Conservation (phyloP, 2,888 invertebrate genomes). For the Cephonodes hylas region DNA sequence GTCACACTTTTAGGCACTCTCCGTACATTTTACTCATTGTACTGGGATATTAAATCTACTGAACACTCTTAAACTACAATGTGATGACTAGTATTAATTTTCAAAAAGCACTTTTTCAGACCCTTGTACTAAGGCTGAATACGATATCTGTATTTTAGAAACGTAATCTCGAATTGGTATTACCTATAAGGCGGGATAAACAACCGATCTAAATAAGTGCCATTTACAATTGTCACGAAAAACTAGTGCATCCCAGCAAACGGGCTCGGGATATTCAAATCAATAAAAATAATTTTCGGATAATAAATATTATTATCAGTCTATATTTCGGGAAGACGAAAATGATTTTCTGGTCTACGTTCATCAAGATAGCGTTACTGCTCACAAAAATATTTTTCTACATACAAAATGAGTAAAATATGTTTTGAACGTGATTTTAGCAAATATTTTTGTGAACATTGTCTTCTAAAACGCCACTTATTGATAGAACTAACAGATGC, state of each 20-base stretch:
- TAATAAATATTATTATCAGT: conserved; percentile 47
- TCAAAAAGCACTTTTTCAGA: conserved; percentile 72
- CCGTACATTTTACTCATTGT: conserved; percentile 56
- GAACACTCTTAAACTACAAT: conserved; percentile 65
- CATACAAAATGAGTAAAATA: neutral
- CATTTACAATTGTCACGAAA: conserved; percentile 55
- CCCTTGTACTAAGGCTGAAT: conserved; percentile 23
- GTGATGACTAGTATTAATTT: conserved; percentile 36
- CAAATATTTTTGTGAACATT: neutral
- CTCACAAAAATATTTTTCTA: neutral
- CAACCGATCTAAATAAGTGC: conserved; percentile 67
- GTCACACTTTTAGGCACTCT: conserved; percentile 75
- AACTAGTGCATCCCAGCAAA: conserved; percentile 77
- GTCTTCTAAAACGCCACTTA: neutral
- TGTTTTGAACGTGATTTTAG: neutral
- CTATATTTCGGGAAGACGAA: conserved; percentile 72
- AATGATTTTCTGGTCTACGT: conserved; percentile 20
- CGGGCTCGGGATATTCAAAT: conserved; percentile 51
- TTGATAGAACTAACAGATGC: conserved; percentile 21
- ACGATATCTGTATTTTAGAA: neutral
- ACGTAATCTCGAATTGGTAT: conserved; percentile 14
- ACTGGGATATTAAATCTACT: conserved; percentile 64
- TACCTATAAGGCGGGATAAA: conserved; percentile 20
- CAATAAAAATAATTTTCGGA: conserved; percentile 28
- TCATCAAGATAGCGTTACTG: neutral